Evolutionary conservation across 2,113 vertebrate species (phyloP).

Genomic region (Rhea americana): DNA sequence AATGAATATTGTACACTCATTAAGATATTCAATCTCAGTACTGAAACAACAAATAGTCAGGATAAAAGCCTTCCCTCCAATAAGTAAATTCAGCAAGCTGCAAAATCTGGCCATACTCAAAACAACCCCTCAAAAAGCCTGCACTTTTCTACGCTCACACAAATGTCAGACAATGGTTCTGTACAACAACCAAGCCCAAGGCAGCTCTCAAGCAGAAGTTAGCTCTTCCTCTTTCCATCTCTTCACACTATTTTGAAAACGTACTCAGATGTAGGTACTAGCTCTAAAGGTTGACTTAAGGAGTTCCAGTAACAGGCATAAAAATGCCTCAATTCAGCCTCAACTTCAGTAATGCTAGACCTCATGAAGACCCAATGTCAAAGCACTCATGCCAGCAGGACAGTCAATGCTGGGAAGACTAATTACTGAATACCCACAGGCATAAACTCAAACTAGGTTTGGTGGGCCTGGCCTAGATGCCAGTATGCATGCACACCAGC

Average conservation of each 20-base stretch:
- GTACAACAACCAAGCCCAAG: neutral
- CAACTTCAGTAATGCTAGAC: neutral
- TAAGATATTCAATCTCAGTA: rapidly evolving
- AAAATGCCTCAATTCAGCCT: rapidly evolving
- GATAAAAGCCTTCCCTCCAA: neutral
- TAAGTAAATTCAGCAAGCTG: neutral
- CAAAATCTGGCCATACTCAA: neutral
- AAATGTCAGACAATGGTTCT: neutral
- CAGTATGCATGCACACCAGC: neutral
- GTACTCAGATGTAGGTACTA: neutral
- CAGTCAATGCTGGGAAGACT: neutral
- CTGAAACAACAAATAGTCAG: neutral
- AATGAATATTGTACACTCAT: neutral
- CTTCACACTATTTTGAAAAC: neutral
- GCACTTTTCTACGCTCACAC: neutral
- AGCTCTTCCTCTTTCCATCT: neutral
- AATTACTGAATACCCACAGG: neutral
- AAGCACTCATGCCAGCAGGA: neutral
- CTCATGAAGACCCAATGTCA: neutral
- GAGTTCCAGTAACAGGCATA: neutral
- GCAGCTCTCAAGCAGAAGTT: constrained; percentile 1
- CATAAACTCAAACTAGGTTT: neutral
- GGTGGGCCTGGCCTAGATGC: constrained; percentile 2
- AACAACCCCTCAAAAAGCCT: neutral
- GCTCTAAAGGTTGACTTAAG: neutral